Base-by-base conservation (phyloP, 2,888 invertebrate species). In the Drosophila pseudotalamancana region DNA sequence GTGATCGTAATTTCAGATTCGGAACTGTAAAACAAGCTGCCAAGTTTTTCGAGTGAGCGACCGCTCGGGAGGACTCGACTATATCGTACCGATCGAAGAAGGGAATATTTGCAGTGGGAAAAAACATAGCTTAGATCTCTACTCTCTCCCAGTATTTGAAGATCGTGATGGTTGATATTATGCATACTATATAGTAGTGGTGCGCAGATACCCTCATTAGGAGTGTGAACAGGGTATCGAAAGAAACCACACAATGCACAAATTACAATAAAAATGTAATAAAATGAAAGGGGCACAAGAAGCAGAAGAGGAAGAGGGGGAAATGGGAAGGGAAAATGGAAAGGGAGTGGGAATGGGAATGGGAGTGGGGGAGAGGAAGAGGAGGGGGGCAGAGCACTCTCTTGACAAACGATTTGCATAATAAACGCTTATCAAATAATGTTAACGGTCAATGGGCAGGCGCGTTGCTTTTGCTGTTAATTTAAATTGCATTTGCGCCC, bases 401-500 rank as follows among this genome's bases (percentile, higher is more conserved):
- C 64, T 56, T 32, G 45, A 46, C 66, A 5, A 46, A 60, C 43
- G 49, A 72, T 72, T 67, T 35, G 51, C 62, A 72, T 72, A 72
- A 72, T 59, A 62, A 67, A 32, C 71, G 34, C 37, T 56, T 55
- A 55, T 55, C 21, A 46, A 34, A 37, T 66, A 66, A 53, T 61
- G 39, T 46, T 67, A 69, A 67, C 56, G 46, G 46, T 12, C 32
- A 48, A 57, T 55, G 46, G 46, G 37, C 60, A 60, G 25, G 25
- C 25, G 64, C 29, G 57, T 21, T 35, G 49, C 37, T 18, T 21
- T 63, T 77, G 81, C 77, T 84, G 77, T 81, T 82, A 76, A 84
- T 84, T 84, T 81, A 73, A 82, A 82, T 82, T 82, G 81, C 78
- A 84, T 82, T 84, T 84, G 69, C 81, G 85, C 81, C 85, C 81